These are phyloP conservation scores for Drosophila quadrilineata DNA, from an alignment of 1,140 invertebrate species.

Conservation along the genomic window DNA sequence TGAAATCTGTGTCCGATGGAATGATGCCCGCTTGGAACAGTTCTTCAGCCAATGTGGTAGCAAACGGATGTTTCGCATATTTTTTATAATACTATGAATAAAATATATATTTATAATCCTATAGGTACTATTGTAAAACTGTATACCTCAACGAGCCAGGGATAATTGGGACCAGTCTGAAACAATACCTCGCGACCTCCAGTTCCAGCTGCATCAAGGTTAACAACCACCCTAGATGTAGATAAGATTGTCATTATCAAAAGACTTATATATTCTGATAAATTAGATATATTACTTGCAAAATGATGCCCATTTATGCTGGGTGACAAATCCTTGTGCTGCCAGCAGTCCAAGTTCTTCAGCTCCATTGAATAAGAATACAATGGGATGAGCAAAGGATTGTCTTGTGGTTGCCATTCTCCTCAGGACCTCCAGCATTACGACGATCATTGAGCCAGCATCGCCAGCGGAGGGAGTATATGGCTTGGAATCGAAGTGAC, in stretches of 20 bases:
- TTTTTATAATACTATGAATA: conserved; percentile 89
- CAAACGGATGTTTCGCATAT: conserved; percentile 89
- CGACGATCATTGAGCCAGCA: conserved; percentile 93
- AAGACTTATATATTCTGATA: conserved; percentile 86
- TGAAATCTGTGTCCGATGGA: conserved; percentile 93
- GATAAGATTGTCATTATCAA: not conserved
- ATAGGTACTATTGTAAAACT: conserved; percentile 57
- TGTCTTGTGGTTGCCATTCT: conserved; percentile 38
- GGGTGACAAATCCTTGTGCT: conserved; percentile 89
- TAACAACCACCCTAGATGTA: conserved; percentile 90
- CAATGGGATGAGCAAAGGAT: conserved; percentile 80
- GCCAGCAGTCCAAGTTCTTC: conserved; percentile 85
- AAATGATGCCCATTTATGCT: conserved; percentile 87
- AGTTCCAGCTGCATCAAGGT: conserved; percentile 96
- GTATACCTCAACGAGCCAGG: conserved; percentile 91
- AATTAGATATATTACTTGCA: conserved; percentile 81
- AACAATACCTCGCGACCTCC: conserved; percentile 96
- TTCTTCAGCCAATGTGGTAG: conserved; percentile 90
- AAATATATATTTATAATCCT: conserved; percentile 42
- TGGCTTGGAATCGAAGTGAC: conserved; percentile 95
- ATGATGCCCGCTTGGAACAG: conserved; percentile 92
- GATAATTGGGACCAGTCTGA: conserved; percentile 94
- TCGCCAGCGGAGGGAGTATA: conserved; percentile 86
- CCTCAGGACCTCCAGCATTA: conserved; percentile 91
- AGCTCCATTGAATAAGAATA: conserved; percentile 95